A percentile compares a stretch with the other conserved stretches of the same genome.
Evolutionary conservation across 2,888 invertebrate genomes (phyloP).

Genomic region (Sarcophaga rosellei): DNA sequence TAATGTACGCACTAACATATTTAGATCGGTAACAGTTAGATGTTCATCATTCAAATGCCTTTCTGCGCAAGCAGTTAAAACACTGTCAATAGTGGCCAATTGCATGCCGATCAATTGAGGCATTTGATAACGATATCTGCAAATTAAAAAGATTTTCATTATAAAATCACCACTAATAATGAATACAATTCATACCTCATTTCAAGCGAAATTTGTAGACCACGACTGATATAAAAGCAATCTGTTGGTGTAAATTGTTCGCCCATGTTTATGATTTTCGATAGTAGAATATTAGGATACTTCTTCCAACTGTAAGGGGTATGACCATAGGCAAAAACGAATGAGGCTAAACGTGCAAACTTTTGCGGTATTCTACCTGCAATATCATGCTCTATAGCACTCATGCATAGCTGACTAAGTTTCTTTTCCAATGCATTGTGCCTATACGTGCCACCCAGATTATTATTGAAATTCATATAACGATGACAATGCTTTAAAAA

Average conservation of each 20-base stretch:
- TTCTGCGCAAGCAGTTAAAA: slow-evolving; percentile 77
- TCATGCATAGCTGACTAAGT: slow-evolving; percentile 79
- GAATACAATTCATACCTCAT: slow-evolving; percentile 69
- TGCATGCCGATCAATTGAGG: slow-evolving; percentile 74
- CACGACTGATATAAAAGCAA: slow-evolving; percentile 81
- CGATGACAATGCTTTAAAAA: slow-evolving; percentile 81
- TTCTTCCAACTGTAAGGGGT: slow-evolving; percentile 75
- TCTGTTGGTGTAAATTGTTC: slow-evolving; percentile 80
- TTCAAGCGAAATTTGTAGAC: slow-evolving; percentile 80
- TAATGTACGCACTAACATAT: slow-evolving; percentile 77
- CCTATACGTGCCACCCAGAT: slow-evolving; percentile 82
- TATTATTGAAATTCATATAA: slow-evolving; percentile 83
- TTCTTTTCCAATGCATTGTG: slow-evolving; percentile 81
- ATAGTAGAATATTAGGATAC: slow-evolving; percentile 79
- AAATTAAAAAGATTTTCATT: background rate
- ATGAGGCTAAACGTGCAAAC: slow-evolving; percentile 80
- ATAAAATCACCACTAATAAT: background rate
- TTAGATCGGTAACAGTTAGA: slow-evolving; percentile 74
- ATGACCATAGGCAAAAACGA: slow-evolving; percentile 82
- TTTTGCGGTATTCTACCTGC: slow-evolving; percentile 79
- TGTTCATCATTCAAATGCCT: slow-evolving; percentile 74
- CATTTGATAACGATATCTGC: slow-evolving; percentile 74
- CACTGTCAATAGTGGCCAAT: slow-evolving; percentile 75
- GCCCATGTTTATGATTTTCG: slow-evolving; percentile 80
- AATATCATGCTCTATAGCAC: slow-evolving; percentile 77